phyloP scores from a whole-genome alignment of 2,113 vertebrate species.

The Albula glossodonta region DNA sequence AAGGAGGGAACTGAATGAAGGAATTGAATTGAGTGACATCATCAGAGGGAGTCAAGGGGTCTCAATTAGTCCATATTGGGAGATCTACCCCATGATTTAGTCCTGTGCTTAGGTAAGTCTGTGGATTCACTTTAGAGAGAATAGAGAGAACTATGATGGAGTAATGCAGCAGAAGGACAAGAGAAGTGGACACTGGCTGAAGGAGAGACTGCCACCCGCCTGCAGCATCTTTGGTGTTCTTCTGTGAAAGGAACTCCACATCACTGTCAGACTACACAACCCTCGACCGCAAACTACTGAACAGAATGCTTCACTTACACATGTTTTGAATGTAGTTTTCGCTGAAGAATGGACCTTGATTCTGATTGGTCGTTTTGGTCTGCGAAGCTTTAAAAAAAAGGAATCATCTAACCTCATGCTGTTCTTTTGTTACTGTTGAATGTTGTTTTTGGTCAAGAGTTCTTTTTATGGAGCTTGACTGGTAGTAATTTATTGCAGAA shows the following conservation, averaged over 20 bases:
- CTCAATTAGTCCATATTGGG: background rate
- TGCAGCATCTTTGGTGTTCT: background rate
- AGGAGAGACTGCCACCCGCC: background rate
- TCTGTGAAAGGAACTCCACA: background rate
- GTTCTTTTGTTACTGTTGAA: background rate
- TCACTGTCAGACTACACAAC: conserved; percentile 1
- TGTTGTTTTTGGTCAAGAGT: background rate
- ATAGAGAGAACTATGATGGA: background rate
- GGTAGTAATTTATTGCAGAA: background rate
- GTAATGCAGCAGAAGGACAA: background rate
- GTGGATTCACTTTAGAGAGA: background rate
- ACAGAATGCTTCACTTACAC: background rate
- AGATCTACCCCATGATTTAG: background rate
- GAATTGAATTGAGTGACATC: background rate
- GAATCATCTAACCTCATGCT: background rate
- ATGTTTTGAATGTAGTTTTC: background rate
- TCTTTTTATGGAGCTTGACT: background rate
- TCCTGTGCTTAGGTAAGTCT: background rate
- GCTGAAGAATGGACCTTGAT: background rate
- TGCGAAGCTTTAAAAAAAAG: background rate
- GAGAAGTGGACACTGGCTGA: background rate
- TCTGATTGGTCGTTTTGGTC: background rate
- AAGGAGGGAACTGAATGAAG: background rate
- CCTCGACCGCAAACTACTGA: background rate
- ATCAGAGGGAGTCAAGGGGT: background rate